Conservation (phyloP, 1,140 invertebrate genomes). For the Hylyphantes graminicola region DNA sequence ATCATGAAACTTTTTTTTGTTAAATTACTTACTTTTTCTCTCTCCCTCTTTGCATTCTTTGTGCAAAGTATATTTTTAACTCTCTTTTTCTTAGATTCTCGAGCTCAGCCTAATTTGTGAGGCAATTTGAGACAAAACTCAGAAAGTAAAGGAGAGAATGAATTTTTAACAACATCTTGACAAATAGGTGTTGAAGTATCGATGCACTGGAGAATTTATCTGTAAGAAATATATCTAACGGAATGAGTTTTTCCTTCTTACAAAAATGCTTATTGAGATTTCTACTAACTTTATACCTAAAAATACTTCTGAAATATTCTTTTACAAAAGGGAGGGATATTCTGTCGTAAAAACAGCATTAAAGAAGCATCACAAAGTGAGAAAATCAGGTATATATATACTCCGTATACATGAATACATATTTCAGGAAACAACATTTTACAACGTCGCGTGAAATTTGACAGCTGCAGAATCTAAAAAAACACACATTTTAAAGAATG, state of each 20-base stretch:
- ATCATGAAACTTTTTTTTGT: not conserved
- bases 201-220: not conserved
- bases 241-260: not conserved
- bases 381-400: no score
- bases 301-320: not conserved
- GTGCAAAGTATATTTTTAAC: not conserved
- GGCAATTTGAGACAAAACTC: not conserved
- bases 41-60: not conserved
- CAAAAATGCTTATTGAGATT: not conserved
- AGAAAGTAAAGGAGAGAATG: not conserved
- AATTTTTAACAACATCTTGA: not conserved
- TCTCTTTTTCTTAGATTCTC: not conserved
- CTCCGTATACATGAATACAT: no score
- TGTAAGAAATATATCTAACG: not conserved
- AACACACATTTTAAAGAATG: not conserved
- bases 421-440: not conserved
- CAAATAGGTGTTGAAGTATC: not conserved
- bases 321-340: not conserved
- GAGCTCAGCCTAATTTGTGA: not conserved
- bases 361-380: no score
- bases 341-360: no score
- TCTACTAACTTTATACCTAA: not conserved
- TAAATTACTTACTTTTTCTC: not conserved
- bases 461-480: not conserved
- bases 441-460: not conserved